phyloP scores from a whole-genome alignment of 2,888 invertebrate species.

The Megaustenia siamemsis region DNA sequence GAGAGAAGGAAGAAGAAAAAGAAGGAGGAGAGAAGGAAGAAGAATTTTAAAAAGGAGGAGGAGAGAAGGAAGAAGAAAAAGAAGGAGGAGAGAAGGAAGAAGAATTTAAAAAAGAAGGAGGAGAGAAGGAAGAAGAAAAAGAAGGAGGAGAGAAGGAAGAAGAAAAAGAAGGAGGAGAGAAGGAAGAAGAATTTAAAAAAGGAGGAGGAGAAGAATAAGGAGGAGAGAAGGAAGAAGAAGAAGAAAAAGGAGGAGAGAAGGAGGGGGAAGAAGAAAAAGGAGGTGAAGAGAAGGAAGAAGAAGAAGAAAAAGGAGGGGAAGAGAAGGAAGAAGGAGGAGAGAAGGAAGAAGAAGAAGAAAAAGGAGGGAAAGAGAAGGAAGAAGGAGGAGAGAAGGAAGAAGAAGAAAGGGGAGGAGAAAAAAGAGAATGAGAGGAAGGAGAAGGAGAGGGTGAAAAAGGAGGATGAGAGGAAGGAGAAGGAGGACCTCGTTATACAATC shows the following conservation, averaged over 20 bases:
- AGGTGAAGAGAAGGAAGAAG: not conserved
- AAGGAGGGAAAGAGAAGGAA: too few relatives aligned
- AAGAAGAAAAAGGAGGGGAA: conserved; percentile 8
- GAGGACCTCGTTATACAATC: too few relatives aligned
- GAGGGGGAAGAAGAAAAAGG: not conserved
- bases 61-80: not conserved
- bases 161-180: not conserved
- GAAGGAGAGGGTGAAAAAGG: too few relatives aligned
- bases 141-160: not conserved
- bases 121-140: not conserved
- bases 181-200: not conserved
- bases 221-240: not conserved
- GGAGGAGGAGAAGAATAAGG: not conserved
- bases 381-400: too few relatives aligned
- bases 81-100: not conserved
- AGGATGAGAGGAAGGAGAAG: too few relatives aligned
- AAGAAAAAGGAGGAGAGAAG: not conserved
- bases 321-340: too few relatives aligned
- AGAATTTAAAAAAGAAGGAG: not conserved
- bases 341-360: too few relatives aligned
- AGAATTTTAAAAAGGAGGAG: not conserved
- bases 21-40: not conserved
- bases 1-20: not conserved
- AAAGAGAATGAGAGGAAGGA: too few relatives aligned
- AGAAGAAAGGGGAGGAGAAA: too few relatives aligned